Conservation (phyloP, 1,140 invertebrate species). For the Aphis craccivora region DNA sequence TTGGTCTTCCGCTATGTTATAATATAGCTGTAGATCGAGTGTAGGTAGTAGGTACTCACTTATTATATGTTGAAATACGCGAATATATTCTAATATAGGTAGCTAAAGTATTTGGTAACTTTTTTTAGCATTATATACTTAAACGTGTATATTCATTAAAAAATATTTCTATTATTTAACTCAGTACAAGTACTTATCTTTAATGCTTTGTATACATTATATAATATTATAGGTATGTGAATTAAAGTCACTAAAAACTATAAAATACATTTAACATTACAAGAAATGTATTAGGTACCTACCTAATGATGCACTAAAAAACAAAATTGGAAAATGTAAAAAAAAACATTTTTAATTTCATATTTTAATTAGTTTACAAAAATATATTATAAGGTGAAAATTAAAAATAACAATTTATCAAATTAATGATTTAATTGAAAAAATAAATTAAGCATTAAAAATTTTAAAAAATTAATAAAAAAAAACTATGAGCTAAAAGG, state of each 20-base stretch:
- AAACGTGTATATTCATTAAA: not conserved
- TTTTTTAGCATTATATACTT: not conserved
- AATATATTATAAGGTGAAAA: not conserved
- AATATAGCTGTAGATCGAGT: not conserved
- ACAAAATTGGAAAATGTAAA: not conserved
- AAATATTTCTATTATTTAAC: not conserved
- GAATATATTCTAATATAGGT: not conserved
- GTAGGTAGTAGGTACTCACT: not conserved
- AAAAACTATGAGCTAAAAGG: too few species aligned
- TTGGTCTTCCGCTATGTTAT: constrained; percentile 23
- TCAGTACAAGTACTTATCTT: not conserved
- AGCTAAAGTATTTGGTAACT: not conserved
- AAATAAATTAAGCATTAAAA: not conserved
- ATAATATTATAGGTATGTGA: not conserved
- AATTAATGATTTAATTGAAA: not conserved
- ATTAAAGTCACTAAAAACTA: not conserved
- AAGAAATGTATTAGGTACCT: not conserved
- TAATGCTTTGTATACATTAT: not conserved
- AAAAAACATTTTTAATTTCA: not conserved
- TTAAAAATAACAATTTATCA: not conserved
- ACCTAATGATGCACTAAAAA: not conserved
- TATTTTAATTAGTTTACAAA: not conserved
- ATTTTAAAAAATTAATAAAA: not conserved
- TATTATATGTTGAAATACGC: not conserved
- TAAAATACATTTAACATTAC: too few species aligned